Evolutionary conservation across 2,113 vertebrate genomes (phyloP).

Genomic region (Copsychus sechellarum): DNA sequence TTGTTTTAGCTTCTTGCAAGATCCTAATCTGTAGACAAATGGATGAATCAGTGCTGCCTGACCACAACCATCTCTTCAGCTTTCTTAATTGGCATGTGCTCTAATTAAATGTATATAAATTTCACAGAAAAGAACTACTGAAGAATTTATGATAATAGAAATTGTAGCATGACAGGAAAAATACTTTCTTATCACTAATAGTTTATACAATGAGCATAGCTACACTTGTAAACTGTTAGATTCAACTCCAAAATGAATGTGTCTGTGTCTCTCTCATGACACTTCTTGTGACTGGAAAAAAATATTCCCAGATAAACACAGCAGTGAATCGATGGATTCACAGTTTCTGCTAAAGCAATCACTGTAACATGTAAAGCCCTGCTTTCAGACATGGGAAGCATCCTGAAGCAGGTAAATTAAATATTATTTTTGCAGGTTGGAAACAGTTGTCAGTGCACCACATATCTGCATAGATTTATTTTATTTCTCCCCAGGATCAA

Average conservation of each 20-base stretch:
- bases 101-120: neutral
- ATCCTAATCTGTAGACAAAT: neutral
- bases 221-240: neutral
- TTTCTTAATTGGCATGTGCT: neutral
- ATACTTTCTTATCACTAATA: neutral
- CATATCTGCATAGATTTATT: neutral
- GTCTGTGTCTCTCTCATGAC: neutral
- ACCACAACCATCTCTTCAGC: neutral
- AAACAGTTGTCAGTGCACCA: neutral
- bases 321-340: neutral
- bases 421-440: neutral
- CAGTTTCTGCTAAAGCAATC: neutral
- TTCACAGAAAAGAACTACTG: neutral
- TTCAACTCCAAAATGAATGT: neutral
- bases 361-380: neutral
- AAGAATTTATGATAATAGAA: neutral
- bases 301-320: neutral
- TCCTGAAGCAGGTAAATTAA: neutral
- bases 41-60: neutral
- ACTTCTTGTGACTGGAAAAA: neutral
- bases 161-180: neutral
- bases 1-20: neutral
- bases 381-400: neutral
- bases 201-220: neutral
- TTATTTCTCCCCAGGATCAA: neutral